Evolutionary conservation across 2,113 vertebrate genomes (phyloP), one percentile per base, ranked within the genome.

Genomic region (Cavia porcellus): DNA sequence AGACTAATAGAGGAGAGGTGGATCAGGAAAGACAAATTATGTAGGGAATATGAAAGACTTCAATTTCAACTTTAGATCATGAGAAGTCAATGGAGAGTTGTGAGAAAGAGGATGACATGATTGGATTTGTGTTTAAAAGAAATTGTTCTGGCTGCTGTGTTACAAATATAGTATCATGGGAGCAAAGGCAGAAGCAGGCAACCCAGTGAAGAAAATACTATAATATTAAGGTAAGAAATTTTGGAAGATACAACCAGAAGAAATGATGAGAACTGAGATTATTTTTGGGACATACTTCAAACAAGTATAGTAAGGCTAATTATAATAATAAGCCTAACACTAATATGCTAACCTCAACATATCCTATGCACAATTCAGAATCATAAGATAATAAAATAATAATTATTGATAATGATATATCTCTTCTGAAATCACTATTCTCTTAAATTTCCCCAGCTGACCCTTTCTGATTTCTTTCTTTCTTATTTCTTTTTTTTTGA

Each of bases 341-440:
- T 52, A 89, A 83, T 91, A 50, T 68, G 59, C 1, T 22, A 77
- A 83, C 94, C 38, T 81, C 42, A 50, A 2, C 5, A 80, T 90
- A 84, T 80, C 38, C 10, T 0, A 42, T 8, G 62, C 5, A 61
- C 45, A 93, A 74, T 59, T 55, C 61, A 93, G 55, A 90, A 97
- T 68, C 15, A 85, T 77, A 92, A 86, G 59, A 92, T 84, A 84
- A 91, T 79, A 90, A 80, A 24, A 74, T 47, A n/a, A 95, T 28
- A 80, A 87, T 62, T 84, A 72, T 70, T 6, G 92, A 92, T 57
- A 91, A n/a, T 77, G 4, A 61, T 80, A 77, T 30, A 92, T 52
- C 90, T 4, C 11, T 96, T 87, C 42, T 83, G 68, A 95, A 97
- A 90, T 25, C 9, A 77, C 9, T 96, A 14, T 91, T 87, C 25